Evolutionary conservation across 2,113 vertebrate species (phyloP).

Genomic region (Peucedramus taeniatus): DNA sequence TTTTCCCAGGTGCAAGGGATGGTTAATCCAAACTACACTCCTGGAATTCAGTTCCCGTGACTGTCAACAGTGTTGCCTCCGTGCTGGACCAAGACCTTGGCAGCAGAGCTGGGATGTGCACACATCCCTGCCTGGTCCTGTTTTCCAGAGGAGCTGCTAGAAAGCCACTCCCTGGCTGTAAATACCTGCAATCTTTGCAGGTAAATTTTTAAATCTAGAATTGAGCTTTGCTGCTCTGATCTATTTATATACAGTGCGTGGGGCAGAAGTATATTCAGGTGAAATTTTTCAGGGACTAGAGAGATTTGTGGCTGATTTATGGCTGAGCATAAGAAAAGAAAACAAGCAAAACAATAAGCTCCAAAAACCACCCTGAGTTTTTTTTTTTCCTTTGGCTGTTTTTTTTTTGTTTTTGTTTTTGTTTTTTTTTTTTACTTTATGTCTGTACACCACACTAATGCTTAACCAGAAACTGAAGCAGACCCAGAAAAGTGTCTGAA

Average conservation of each 20-base stretch:
- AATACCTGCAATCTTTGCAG: neutral
- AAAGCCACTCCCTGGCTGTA: neutral
- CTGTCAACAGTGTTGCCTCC: rapidly evolving
- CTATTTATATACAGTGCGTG: neutral
- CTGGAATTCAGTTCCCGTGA: neutral
- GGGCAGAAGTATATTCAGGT: neutral
- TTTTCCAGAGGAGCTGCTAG: neutral
- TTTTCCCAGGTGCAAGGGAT: neutral
- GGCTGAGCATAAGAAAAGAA: neutral
- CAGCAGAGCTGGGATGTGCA: rapidly evolving
- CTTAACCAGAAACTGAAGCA: neutral
- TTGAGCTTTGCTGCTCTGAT: neutral
- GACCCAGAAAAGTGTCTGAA: neutral
- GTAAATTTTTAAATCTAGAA: neutral
- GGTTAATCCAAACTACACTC: neutral
- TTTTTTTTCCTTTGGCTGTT: neutral
- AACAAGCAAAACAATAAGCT: neutral
- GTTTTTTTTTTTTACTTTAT: neutral
- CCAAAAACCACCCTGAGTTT: neutral
- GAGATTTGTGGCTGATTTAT: neutral
- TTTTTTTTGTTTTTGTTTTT: too few relatives aligned
- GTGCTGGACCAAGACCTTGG: neutral
- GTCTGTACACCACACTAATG: rapidly evolving
- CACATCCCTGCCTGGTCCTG: rapidly evolving
- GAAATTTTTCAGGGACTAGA: neutral